Conservation (phyloP, 1,140 invertebrate genomes). For the Trichonephila clavipes region DNA sequence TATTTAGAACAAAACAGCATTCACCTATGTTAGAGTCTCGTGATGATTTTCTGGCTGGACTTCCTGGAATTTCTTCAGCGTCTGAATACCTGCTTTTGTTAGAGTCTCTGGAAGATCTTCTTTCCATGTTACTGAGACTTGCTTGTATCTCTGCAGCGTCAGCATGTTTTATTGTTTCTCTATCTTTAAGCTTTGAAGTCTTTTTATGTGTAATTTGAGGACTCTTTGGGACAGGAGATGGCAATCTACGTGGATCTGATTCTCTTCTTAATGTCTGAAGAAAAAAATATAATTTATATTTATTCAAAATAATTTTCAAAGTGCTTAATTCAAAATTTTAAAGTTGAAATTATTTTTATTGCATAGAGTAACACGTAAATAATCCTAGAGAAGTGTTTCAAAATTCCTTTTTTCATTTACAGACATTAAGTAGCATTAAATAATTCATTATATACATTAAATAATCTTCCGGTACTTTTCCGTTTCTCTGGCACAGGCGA, state of each 20-base stretch:
- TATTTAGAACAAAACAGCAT: neutral
- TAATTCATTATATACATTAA: no score
- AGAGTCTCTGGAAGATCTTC: slow-evolving; percentile 35
- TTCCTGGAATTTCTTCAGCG: neutral
- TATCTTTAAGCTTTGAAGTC: neutral
- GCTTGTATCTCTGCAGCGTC: neutral
- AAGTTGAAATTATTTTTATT: no score
- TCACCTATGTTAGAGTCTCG: neutral
- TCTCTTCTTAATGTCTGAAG: neutral
- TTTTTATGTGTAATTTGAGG: neutral
- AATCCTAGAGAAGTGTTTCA: no score
- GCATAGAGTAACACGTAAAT: no score
- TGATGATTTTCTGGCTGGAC: neutral
- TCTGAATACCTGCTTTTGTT: slow-evolving; percentile 23
- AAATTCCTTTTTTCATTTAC: no score
- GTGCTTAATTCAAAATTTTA: no score
- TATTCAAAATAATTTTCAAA: no score
- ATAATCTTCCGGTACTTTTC: no score
- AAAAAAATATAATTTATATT: neutral
- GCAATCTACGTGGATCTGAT: slow-evolving; percentile 7
- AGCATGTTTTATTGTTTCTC: neutral
- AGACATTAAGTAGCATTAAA: no score
- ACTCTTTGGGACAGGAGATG: slow-evolving; percentile 32
- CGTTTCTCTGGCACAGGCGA: no score
- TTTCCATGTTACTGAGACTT: neutral